These are phyloP conservation scores for Cairina moschata DNA, from an alignment of 2,113 vertebrate genomes.

Conservation along the genomic window DNA sequence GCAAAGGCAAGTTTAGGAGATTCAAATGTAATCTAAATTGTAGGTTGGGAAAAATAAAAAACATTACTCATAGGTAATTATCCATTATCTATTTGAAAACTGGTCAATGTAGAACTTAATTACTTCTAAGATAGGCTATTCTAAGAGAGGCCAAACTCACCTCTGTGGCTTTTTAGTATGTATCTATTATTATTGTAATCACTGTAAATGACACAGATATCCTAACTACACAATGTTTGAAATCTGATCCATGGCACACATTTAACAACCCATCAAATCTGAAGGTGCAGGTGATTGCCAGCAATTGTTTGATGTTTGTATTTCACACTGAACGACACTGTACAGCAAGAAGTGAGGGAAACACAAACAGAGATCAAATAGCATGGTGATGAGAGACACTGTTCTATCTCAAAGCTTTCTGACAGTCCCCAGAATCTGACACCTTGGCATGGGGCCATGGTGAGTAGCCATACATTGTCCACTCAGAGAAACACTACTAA, in stretches of 20 bases:
- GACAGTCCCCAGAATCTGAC: neutral
- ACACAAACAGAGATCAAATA: neutral
- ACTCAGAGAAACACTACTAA: rapidly evolving
- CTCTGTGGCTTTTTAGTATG: neutral
- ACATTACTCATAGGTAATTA: neutral
- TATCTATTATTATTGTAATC: slow-evolving; percentile 13
- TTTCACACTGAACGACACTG: neutral
- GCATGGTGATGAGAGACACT: neutral
- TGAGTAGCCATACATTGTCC: too few species aligned
- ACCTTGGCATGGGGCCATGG: rapidly evolving
- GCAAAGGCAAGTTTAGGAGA: neutral
- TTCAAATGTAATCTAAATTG: neutral
- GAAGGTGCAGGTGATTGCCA: neutral
- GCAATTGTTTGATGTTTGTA: neutral
- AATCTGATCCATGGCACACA: neutral
- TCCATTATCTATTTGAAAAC: neutral
- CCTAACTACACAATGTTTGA: neutral
- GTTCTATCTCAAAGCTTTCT: neutral
- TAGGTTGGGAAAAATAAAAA: slow-evolving; percentile 22
- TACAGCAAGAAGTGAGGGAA: neutral
- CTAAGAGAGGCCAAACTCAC: neutral
- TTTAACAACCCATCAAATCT: neutral
- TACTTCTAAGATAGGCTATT: neutral
- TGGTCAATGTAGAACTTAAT: neutral
- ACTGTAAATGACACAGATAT: neutral